Base-by-base conservation (phyloP, 2,797 vertebrate genomes). In the Anguilla marmorata region DNA sequence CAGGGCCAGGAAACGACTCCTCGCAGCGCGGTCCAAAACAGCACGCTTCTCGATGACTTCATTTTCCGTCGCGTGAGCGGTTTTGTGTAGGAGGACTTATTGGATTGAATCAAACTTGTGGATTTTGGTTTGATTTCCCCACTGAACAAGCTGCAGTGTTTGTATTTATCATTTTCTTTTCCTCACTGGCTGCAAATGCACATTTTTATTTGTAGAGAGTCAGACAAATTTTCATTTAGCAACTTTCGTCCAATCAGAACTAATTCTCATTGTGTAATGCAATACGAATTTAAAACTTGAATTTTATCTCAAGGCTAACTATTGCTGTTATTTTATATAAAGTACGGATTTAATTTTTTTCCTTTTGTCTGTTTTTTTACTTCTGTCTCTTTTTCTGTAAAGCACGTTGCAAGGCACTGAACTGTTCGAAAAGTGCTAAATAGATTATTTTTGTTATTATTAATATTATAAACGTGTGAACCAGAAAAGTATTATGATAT, bases 71-170 rank as follows among this genome's bases (percentile, higher is more conserved):
- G 11, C 19, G 2, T 5, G 72, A 76, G 30, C 9, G 80, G 80
- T 83, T 83, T 52, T 1, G 45, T 48, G 45, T 48, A 52, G 80
- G 80, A 48, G 80, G 80, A 83, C 80, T n/a, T 7, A 52, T 52
- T 83, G 41, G 80, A 83, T 83, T 30, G 33, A 83, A 52, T 83
- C 14, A 52, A 19, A 83, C 41, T 52, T 50, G 80, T n/a, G 45
- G 80, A 83, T 83, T 83, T 52, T 3, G 2, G 21, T 48, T n/a
- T n/a, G 80, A 21, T 82, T 82, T 24, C 79, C 21, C 45, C 24
- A n/a, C 16, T 82, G 19, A 45, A 9, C 21, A 82, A 48, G 30
- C 33, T 76, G 37, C 33, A 76, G 9, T 11, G 30, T 48, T 83
- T 27, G n/a, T 83, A 8, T n/a, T 83, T 45, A 50, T 52, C 45